Conservation (phyloP, 2,113 vertebrate species). For the Laticauda colubrina region DNA sequence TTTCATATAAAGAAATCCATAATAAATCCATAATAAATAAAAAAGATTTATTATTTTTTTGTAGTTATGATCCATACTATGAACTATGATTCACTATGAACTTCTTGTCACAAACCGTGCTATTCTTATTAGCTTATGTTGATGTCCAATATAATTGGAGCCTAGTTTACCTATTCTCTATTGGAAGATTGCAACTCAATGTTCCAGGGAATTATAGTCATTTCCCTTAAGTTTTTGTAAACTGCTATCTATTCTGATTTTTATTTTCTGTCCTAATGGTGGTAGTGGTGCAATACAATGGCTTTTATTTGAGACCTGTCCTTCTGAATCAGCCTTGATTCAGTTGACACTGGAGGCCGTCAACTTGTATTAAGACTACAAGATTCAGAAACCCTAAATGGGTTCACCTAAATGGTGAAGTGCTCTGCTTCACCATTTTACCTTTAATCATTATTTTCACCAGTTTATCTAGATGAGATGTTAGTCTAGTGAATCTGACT, state of each 20-base stretch:
- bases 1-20: neutral
- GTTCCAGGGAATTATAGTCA: neutral
- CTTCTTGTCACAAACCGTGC: neutral
- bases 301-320: neutral
- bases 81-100: neutral
- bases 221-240: neutral
- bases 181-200: neutral
- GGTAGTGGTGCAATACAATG: neutral
- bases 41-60: neutral
- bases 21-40: neutral
- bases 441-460: neutral
- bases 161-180: neutral
- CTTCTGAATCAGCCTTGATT: neutral
- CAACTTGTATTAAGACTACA: neutral
- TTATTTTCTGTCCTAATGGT: neutral
- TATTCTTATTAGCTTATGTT: neutral
- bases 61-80: neutral
- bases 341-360: neutral
- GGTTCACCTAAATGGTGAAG: neutral
- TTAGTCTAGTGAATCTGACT: neutral
- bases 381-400: neutral
- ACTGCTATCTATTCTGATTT: neutral
- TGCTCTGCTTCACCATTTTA: neutral
- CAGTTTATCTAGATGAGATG: neutral
- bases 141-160: neutral